Percentiles rank a stretch among this genome's conserved stretches.
These are phyloP conservation scores for Semnopithecus entellus DNA, from an alignment of 2,113 vertebrate genomes.

Conservation along the genomic window DNA sequence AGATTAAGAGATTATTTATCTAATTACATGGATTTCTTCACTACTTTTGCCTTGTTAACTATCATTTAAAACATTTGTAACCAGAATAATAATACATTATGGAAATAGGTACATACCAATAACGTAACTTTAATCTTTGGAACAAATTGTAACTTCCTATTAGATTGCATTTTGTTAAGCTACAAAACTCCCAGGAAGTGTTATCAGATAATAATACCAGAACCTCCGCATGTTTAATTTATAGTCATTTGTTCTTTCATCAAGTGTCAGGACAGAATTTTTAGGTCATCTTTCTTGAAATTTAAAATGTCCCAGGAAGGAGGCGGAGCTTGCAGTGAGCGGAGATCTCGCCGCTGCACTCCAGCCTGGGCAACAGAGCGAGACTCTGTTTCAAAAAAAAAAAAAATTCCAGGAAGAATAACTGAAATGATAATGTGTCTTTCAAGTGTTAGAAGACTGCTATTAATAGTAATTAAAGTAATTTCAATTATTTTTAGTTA, in stretches of 20 bases:
- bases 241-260: background rate
- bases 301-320: background rate
- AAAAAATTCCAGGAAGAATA: background rate
- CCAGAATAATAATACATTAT: background rate
- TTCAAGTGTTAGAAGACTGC: background rate
- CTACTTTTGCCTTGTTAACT: background rate
- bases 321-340: too few species aligned
- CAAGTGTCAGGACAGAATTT: background rate
- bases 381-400: too few species aligned
- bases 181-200: background rate
- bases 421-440: background rate
- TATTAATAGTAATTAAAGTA: background rate
- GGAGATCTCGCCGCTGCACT: too few species aligned
- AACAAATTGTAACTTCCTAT: background rate
- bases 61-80: constrained; percentile 18
- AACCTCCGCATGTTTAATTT: constrained; percentile 11
- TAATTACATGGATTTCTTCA: background rate
- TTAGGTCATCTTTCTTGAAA: constrained; percentile 11
- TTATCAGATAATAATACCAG: background rate
- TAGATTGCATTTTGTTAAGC: background rate
- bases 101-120: constrained; percentile 1
- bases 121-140: background rate
- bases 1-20: background rate
- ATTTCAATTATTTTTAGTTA: constrained; percentile 23
- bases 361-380: too few species aligned